Evolutionary conservation across 2,797 vertebrate genomes (phyloP).

Genomic region (Otolemur crassicaudatus): DNA sequence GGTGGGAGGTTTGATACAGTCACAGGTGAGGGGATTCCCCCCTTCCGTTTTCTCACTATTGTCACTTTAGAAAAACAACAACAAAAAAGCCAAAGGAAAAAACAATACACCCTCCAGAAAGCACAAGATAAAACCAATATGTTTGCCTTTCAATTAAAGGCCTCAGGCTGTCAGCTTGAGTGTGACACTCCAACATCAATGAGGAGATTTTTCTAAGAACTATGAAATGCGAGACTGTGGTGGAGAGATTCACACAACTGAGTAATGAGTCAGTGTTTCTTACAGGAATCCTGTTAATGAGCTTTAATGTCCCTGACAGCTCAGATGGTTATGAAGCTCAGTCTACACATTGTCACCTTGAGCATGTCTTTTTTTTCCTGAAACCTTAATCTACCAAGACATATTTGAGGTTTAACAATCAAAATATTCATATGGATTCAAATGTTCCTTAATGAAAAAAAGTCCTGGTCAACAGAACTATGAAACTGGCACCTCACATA

Average conservation of each 20-base stretch:
- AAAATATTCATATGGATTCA: constrained; percentile 72
- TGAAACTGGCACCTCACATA: background rate
- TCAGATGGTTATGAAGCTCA: constrained; percentile 9
- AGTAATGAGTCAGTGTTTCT: background rate
- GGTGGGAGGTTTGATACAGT: constrained; percentile 78
- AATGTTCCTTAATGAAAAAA: constrained; percentile 48
- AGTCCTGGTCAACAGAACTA: constrained; percentile 45
- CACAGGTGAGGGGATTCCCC: constrained; percentile 74
- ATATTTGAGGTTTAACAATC: constrained; percentile 76
- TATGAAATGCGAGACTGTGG: background rate
- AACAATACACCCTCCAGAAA: constrained; percentile 45
- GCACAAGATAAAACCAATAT: constrained; percentile 53
- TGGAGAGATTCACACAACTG: background rate
- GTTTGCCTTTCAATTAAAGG: constrained; percentile 67
- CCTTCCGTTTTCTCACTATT: constrained; percentile 18
- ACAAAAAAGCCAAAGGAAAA: background rate
- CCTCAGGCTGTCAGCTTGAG: constrained; percentile 20
- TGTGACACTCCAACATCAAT: background rate
- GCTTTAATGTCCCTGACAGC: background rate
- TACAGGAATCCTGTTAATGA: constrained; percentile 25
- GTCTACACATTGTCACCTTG: background rate
- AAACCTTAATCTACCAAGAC: constrained; percentile 22
- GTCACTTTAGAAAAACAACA: constrained; percentile 49
- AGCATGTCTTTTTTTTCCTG: background rate
- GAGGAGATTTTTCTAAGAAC: constrained; percentile 52